Conservation (phyloP, 2,113 vertebrate species). For the Mirza zaza region DNA sequence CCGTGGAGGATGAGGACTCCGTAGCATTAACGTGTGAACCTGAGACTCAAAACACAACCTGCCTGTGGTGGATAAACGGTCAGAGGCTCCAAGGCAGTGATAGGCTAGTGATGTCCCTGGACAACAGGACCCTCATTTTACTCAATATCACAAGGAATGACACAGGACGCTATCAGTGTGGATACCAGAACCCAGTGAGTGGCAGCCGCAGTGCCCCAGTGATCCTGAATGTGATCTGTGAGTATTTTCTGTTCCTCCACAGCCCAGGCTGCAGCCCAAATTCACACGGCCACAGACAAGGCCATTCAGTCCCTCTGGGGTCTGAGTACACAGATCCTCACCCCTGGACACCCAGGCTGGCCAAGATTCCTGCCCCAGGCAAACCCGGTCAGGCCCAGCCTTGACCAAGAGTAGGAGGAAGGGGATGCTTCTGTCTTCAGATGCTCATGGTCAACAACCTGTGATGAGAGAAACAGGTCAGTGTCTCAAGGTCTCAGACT, state of each 20-base stretch:
- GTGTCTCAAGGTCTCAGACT: too few relatives aligned
- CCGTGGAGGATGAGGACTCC: not conserved
- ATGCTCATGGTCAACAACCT: too few relatives aligned
- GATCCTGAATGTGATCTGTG: not conserved
- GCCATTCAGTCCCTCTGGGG: not conserved
- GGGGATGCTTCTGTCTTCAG: too few relatives aligned
- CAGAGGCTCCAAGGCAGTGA: not conserved
- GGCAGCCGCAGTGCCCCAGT: not conserved
- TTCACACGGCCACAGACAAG: not conserved
- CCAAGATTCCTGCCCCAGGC: not conserved
- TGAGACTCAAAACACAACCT: not conserved
- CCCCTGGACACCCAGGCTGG: not conserved
- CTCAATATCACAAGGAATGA: not conserved
- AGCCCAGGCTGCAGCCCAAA: not conserved
- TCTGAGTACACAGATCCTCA: too few relatives aligned
- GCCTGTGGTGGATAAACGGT: not conserved
- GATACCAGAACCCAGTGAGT: not conserved
- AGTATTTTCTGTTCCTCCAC: not conserved
- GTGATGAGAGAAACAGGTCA: too few relatives aligned
- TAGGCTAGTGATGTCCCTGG: not conserved
- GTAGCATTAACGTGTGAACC: not conserved
- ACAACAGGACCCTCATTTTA: constrained; percentile 59
- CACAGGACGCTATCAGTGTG: not conserved
- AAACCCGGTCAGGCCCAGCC: too few relatives aligned
- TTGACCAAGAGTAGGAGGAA: too few relatives aligned